phyloP scores from a whole-genome alignment of 92 coral and sea anemone genomes.

The Actinostola sp. region DNA sequence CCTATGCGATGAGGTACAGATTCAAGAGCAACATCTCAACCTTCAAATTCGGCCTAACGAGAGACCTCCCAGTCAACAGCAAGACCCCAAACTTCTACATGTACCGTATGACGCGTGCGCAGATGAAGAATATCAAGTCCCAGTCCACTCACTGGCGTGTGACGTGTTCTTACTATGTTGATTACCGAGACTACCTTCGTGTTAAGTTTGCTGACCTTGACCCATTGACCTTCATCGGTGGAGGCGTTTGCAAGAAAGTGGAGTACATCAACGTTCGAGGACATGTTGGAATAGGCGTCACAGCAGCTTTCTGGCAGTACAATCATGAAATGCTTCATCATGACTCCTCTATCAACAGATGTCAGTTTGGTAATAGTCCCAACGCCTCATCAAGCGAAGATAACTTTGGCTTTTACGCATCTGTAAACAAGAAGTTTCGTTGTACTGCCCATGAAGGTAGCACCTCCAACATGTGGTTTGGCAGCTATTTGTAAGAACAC shows the following conservation, averaged over 20 bases:
- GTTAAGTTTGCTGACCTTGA: not conserved
- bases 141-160: slow-evolving; percentile 20
- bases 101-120: slow-evolving; percentile 15
- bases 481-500: no score
- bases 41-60: not conserved
- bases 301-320: slow-evolving; percentile 14
- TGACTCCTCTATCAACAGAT: not conserved
- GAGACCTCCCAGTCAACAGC: slow-evolving; percentile 5
- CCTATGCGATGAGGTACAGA: not conserved
- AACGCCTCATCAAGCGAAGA: no score
- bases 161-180: not conserved
- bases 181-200: not conserved
- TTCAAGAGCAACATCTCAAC: not conserved
- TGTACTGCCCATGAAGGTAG: no score
- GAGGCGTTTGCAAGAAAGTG: slow-evolving; percentile 10
- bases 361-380: slow-evolving; percentile 13
- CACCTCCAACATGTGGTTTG: no score
- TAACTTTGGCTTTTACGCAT: no score
- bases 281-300: slow-evolving; percentile 1
- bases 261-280: slow-evolving; percentile 18
- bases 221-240: not conserved
- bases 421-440: no score
- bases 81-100: slow-evolving; percentile 10
- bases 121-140: slow-evolving; percentile 2
- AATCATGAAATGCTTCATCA: slow-evolving; percentile 7